These are phyloP conservation scores for Pogoniulus pusillus DNA, from an alignment of 2,797 vertebrate genomes.

Conservation along the genomic window DNA sequence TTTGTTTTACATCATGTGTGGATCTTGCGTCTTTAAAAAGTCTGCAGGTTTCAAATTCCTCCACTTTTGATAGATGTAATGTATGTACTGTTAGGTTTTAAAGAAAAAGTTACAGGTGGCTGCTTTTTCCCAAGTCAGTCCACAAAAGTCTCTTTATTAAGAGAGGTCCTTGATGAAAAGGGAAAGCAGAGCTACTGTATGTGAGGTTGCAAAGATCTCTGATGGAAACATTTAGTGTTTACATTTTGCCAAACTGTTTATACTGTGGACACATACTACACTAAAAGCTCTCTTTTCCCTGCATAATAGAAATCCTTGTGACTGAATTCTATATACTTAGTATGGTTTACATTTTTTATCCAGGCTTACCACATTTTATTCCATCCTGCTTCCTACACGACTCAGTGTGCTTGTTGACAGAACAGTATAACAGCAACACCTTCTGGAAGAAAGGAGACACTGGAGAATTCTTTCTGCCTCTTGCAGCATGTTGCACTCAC, in stretches of 20 bases:
- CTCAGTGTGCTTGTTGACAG: not conserved
- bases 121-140: conserved; percentile 70
- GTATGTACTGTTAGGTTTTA: conserved; percentile 62
- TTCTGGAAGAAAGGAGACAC: conserved; percentile 64
- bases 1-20: conserved; percentile 72
- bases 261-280: conserved; percentile 67
- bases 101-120: conserved; percentile 74
- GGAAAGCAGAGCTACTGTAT: conserved; percentile 76
- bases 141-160: conserved; percentile 79
- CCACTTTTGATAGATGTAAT: conserved; percentile 65
- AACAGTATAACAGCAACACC: conserved; percentile 73
- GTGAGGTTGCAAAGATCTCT: conserved; percentile 67
- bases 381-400: not conserved
- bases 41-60: conserved; percentile 72
- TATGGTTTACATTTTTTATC: conserved; percentile 72
- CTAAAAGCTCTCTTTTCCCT: conserved; percentile 73
- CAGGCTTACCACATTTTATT: conserved; percentile 61
- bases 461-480: not conserved
- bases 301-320: conserved; percentile 81
- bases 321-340: conserved; percentile 67
- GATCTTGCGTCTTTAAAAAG: conserved; percentile 68
- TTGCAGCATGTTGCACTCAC: not conserved
- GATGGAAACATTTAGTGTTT: conserved; percentile 80
- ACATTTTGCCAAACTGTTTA: conserved; percentile 80
- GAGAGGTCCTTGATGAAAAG: conserved; percentile 72